Conservation (phyloP, 2,888 invertebrate genomes). For the Ophraella communa region DNA sequence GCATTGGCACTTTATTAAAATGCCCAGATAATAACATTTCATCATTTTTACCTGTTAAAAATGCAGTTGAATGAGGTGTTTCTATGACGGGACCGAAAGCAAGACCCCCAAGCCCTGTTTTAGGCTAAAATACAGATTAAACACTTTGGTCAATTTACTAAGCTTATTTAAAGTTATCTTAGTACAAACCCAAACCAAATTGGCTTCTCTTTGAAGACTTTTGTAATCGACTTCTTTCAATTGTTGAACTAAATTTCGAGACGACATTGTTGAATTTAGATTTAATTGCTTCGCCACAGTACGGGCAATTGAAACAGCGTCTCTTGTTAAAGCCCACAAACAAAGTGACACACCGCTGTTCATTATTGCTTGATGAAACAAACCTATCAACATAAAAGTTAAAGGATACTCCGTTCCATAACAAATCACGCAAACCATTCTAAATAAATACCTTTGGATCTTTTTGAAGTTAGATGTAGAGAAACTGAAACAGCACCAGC, state of each 20-base stretch:
- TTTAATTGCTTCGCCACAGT: constrained; percentile 16
- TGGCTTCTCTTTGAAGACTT: constrained; percentile 4
- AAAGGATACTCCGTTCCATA: too few species aligned
- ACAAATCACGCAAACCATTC: background rate
- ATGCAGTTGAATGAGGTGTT: constrained; percentile 10
- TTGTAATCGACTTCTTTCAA: constrained; percentile 12
- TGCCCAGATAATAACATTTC: constrained; percentile 17
- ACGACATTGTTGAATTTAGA: constrained; percentile 11
- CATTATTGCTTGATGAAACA: constrained; percentile 29
- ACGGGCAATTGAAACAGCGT: constrained; percentile 17
- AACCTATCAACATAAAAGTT: constrained; percentile 8
- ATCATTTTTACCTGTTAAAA: constrained; percentile 18
- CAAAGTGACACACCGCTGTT: constrained; percentile 28
- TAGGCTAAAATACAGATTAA: constrained; percentile 5
- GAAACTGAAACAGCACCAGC: constrained; percentile 37
- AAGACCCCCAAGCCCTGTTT: constrained; percentile 16
- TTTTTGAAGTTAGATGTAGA: constrained; percentile 31
- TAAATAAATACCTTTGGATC: constrained; percentile 25
- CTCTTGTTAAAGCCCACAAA: constrained; percentile 20
- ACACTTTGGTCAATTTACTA: background rate
- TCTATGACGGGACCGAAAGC: constrained; percentile 24
- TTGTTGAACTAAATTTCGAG: background rate
- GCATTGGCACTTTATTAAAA: constrained; percentile 19
- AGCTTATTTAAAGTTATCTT: background rate
- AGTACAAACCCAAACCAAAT: background rate